Base-by-base conservation (phyloP, 2,113 vertebrate genomes). In the Vulpes lagopus region DNA sequence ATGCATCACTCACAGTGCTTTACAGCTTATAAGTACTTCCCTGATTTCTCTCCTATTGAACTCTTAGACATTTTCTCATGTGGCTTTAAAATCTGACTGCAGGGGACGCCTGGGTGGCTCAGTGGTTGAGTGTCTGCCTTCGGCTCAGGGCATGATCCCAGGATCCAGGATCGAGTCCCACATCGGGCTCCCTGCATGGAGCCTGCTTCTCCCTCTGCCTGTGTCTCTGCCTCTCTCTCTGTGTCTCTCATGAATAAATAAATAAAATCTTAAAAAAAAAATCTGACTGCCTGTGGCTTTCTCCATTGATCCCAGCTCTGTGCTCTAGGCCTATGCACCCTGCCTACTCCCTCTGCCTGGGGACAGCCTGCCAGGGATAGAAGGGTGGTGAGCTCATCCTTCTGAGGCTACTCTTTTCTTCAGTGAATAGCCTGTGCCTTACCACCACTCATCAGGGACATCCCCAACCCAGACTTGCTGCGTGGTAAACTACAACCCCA, bases 1-100 rank as follows among this genome's bases (percentile, higher is more conserved):
- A 25, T 43, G 78, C 49, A 11, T 19, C 9, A 1, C 14, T 4
- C 11, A 64, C 19, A 0, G 11, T 0, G 17, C n/a, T n/a, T 38
- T 43, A 89, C 55, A 8, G 55, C 11, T 27, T 83, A 19, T 9
- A 53, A 55, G 86, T 2, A 23, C 57, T 57, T 55, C 38, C 86
- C 67, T 0, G 15, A 3, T 43, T 73, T 81, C 38, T 32, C 2
- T 62, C 55, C n/a, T 32, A 22, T 74, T 25, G 83, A 53, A 65
- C 17, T 38, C 43, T 32, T 53, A 22, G 65, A 27, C 8, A 6
- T 71, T 51, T 51, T 51, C 64, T 71, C 74, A 15, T 0, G 4
- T 4, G 35, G 35, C 60, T 30, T 16, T 43, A 43, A 86, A 86
- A 17, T 38, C 69, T 25, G 7, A 3, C 32, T 43, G 43, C 43